Percentiles rank a stretch among this genome's conserved stretches.
Evolutionary conservation across 2,113 vertebrate species (phyloP).

Genomic region (Psittacula cyanocephala): DNA sequence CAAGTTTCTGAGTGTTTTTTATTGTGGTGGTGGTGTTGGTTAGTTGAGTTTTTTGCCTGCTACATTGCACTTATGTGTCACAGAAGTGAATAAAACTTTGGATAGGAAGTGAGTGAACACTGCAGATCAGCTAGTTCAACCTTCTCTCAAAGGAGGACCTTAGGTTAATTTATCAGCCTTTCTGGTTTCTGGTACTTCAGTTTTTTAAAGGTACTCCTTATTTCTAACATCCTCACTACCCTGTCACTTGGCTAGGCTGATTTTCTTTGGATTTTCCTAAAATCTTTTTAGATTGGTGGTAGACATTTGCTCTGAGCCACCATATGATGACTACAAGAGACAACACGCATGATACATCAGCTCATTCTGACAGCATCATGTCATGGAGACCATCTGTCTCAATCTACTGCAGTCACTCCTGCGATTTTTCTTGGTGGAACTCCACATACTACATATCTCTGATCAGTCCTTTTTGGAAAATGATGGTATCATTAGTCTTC

Average conservation of each 20-base stretch:
- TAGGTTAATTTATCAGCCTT: background rate
- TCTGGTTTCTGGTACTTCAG: background rate
- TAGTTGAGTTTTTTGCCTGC: background rate
- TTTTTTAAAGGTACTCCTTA: background rate
- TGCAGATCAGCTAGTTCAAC: background rate
- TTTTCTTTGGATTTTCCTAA: background rate
- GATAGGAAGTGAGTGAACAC: background rate
- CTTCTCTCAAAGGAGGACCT: background rate
- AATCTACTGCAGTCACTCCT: background rate
- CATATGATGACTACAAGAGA: background rate
- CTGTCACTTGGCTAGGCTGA: background rate
- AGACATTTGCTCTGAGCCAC: background rate
- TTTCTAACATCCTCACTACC: background rate
- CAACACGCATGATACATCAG: background rate
- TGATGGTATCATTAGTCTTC: background rate
- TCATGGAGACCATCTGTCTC: background rate
- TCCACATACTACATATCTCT: background rate
- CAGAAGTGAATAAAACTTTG: background rate
- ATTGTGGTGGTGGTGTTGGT: background rate
- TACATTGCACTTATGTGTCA: background rate
- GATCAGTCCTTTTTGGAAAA: background rate
- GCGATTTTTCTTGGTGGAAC: background rate
- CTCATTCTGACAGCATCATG: background rate
- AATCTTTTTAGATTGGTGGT: background rate
- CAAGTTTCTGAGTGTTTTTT: rapidly evolving